Conservation (phyloP, 2,113 vertebrate genomes). For the Psophia crepitans region DNA sequence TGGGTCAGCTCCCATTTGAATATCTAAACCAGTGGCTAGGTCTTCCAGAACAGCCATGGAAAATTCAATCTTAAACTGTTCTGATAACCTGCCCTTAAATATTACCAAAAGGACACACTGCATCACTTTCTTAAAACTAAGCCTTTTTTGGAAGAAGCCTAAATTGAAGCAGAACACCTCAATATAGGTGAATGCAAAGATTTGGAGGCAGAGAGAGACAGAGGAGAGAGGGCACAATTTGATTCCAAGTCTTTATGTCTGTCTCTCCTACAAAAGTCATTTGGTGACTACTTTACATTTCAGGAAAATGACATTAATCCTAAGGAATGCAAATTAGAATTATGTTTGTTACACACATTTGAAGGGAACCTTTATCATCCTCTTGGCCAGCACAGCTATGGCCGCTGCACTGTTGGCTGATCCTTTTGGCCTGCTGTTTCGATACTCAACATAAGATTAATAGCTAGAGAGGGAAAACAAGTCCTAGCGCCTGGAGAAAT, state of each 20-base stretch:
- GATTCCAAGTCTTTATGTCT: not conserved
- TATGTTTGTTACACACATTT: not conserved
- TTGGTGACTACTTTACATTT: not conserved
- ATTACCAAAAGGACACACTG: not conserved
- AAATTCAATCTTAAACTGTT: slow-evolving; percentile 14
- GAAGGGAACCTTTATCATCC: not conserved
- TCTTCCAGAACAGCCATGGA: not conserved
- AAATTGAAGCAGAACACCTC: not conserved
- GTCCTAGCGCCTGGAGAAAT: not conserved
- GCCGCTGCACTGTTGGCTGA: not conserved
- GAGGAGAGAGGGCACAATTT: not conserved
- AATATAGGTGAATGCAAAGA: not conserved
- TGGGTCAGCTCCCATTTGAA: slow-evolving; percentile 36
- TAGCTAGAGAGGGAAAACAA: not conserved
- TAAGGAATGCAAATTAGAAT: not conserved
- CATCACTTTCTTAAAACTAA: not conserved
- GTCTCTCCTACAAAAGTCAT: not conserved
- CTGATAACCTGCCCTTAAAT: not conserved
- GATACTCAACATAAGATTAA: not conserved
- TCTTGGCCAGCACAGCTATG: not conserved
- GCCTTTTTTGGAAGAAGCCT: not conserved
- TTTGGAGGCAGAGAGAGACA: not conserved
- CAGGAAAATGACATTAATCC: not conserved
- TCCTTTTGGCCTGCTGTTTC: not conserved
- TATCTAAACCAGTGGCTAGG: not conserved